Percentiles rank a stretch among this genome's conserved stretches.
phyloP scores from a whole-genome alignment of 2,888 invertebrate species.

The Digitonthophagus gazella region DNA sequence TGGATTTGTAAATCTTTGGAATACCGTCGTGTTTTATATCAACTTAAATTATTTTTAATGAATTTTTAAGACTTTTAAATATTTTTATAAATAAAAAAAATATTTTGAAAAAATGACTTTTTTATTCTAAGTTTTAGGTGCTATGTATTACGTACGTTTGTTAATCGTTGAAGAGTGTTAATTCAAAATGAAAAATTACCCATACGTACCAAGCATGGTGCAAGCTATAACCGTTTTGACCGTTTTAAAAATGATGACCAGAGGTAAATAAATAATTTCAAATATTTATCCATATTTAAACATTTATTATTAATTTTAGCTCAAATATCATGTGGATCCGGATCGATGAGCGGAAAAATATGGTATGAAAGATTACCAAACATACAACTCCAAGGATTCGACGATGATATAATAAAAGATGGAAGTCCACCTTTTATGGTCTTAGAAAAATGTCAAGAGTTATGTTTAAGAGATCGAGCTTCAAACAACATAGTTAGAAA shows the following conservation, averaged over 20 bases:
- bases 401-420: constrained; percentile 84
- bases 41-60: too few relatives aligned
- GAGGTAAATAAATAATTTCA: constrained; percentile 58
- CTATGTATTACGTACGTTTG: constrained; percentile 49
- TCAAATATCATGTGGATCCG: constrained; percentile 89
- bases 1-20: not conserved
- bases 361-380: constrained; percentile 87
- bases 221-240: constrained; percentile 83
- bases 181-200: constrained; percentile 61
- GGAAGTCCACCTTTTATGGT: constrained; percentile 84
- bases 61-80: too few relatives aligned
- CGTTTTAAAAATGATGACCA: constrained; percentile 77
- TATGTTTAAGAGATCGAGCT: constrained; percentile 77
- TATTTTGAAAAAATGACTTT: too few relatives aligned
- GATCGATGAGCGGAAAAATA: constrained; percentile 71
- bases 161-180: constrained; percentile 34
- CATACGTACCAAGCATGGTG: constrained; percentile 66
- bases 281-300: not conserved
- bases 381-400: constrained; percentile 85
- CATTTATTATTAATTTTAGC: constrained; percentile 53
- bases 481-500: constrained; percentile 80
- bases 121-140: constrained; percentile 37
- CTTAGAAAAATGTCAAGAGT: constrained; percentile 80
- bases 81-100: not conserved
- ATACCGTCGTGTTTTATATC: not conserved